phyloP scores from a whole-genome alignment of 2,113 vertebrate species.

The Xenus cinereus region DNA sequence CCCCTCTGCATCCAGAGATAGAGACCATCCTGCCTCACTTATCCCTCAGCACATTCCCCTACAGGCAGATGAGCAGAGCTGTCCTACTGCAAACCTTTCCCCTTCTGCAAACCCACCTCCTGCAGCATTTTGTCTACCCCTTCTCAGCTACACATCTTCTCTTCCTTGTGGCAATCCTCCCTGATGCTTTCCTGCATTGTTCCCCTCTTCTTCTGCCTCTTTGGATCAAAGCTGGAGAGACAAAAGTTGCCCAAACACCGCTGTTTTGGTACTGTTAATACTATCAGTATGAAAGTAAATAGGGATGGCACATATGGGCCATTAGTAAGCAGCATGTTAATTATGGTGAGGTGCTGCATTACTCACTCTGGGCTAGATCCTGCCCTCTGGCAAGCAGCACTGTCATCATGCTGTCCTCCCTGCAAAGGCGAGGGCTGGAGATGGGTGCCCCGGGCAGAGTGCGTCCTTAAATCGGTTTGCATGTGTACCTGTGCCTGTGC shows the following conservation, averaged over 20 bases:
- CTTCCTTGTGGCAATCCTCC: background rate
- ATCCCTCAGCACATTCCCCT: background rate
- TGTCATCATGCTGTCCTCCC: background rate
- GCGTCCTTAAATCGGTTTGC: fast-evolving
- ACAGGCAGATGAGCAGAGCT: fast-evolving
- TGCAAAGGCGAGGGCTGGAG: background rate
- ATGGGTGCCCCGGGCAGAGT: fast-evolving
- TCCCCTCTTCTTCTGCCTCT: background rate
- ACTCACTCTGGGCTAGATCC: slow-evolving; percentile 17
- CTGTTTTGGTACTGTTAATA: background rate
- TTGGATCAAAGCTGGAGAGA: background rate
- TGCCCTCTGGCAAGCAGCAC: background rate
- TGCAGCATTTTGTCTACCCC: background rate
- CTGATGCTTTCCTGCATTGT: background rate
- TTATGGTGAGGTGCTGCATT: slow-evolving; percentile 38
- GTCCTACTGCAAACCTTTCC: background rate
- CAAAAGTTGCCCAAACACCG: background rate
- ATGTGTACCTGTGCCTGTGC: background rate
- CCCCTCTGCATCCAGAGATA: background rate
- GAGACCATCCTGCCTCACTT: background rate
- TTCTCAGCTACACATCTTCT: background rate
- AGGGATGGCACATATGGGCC: slow-evolving; percentile 12
- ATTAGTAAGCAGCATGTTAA: slow-evolving; percentile 32
- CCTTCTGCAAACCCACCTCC: background rate
- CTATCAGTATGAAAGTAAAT: slow-evolving; percentile 3